phyloP scores from a whole-genome alignment of 2,888 invertebrate species.

The Tricholauxania praeusta region DNA sequence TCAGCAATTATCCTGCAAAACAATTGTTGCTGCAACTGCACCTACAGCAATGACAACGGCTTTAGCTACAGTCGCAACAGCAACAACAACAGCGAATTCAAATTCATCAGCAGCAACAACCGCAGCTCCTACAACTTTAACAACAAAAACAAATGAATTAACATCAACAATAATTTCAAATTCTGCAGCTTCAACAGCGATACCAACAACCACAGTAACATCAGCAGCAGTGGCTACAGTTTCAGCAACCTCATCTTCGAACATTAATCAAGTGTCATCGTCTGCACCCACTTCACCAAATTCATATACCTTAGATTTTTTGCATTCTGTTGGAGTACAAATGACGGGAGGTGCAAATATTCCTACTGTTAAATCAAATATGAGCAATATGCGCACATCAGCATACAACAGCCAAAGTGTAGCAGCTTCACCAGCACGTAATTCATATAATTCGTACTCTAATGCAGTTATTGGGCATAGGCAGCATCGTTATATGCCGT shows the following conservation, averaged over 20 bases:
- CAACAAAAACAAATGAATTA: constrained; percentile 27
- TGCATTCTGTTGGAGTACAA: constrained; percentile 59
- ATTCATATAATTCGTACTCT: constrained; percentile 32
- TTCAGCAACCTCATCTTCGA: constrained; percentile 20
- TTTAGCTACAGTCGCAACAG: constrained; percentile 25
- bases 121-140: constrained; percentile 20
- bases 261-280: neutral
- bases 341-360: constrained; percentile 52
- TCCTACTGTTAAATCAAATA: constrained; percentile 13
- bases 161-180: constrained; percentile 26
- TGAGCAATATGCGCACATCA: constrained; percentile 3
- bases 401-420: constrained; percentile 26
- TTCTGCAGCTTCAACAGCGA: constrained; percentile 41
- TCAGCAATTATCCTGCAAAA: constrained; percentile 32
- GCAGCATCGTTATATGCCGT: constrained; percentile 42
- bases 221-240: neutral
- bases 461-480: constrained; percentile 34
- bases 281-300: constrained; percentile 36
- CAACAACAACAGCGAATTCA: constrained; percentile 11
- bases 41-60: constrained; percentile 32
- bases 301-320: constrained; percentile 58
- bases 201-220: constrained; percentile 8
- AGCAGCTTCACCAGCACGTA: constrained; percentile 34
- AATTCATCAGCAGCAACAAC: constrained; percentile 29
- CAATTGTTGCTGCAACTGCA: constrained; percentile 25